These are phyloP conservation scores for Nyctibius grandis DNA, from an alignment of 2,797 vertebrate species.

Conservation along the genomic window DNA sequence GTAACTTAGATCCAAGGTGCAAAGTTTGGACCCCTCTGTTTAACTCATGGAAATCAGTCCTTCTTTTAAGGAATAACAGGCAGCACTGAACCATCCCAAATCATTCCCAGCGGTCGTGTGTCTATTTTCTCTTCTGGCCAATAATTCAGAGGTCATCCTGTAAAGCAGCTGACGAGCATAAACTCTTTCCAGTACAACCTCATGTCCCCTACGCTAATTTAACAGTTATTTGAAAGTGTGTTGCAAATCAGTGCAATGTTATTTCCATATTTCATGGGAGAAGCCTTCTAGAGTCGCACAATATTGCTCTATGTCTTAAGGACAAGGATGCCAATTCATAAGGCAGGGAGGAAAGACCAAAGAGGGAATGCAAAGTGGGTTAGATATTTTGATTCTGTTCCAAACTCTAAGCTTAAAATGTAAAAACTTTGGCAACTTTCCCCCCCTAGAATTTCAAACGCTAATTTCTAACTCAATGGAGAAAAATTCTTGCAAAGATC, in stretches of 20 bases:
- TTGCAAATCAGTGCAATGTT: neutral
- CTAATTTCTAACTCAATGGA: constrained; percentile 44
- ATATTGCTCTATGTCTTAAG: neutral
- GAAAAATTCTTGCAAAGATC: neutral
- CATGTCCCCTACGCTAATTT: neutral
- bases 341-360: neutral
- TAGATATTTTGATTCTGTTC: constrained; percentile 27
- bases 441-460: constrained; percentile 36
- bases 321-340: constrained; percentile 10
- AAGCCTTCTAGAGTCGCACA: neutral
- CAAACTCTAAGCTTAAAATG: constrained; percentile 47
- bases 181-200: neutral
- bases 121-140: neutral
- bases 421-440: constrained; percentile 28
- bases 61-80: neutral
- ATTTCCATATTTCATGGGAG: neutral
- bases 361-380: constrained; percentile 9
- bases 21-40: neutral
- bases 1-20: neutral
- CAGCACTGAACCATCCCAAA: neutral
- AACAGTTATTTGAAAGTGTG: neutral
- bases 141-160: neutral
- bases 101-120: accelerated
- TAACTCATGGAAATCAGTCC: neutral
- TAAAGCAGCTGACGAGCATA: neutral